phyloP scores from a whole-genome alignment of 2,888 invertebrate genomes.

The Xestoiulus laeticollis region DNA sequence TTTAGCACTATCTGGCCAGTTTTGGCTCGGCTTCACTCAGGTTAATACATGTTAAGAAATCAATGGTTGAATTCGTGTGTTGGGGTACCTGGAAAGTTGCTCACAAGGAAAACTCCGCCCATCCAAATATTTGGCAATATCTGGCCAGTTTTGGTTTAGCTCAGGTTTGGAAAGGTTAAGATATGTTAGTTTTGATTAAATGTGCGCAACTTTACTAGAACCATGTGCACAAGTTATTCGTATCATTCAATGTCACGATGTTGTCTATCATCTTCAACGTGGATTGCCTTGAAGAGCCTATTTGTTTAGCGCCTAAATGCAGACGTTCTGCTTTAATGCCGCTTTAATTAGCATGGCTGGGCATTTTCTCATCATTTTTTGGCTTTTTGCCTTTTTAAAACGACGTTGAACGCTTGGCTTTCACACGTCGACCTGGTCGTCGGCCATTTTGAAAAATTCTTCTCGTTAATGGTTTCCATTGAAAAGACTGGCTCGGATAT shows the following conservation, averaged over 20 bases:
- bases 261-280: neutral
- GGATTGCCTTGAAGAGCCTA: neutral
- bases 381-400: neutral
- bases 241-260: neutral
- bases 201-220: too few relatives aligned
- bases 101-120: too few relatives aligned
- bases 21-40: too few relatives aligned
- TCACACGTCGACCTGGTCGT: neutral
- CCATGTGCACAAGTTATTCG: neutral
- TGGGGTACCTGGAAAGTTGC: too few relatives aligned
- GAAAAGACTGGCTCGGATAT: slow-evolving; percentile 1
- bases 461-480: slow-evolving; percentile 23
- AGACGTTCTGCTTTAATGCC: neutral
- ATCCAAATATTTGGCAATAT: too few relatives aligned
- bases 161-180: too few relatives aligned
- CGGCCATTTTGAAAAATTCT: neutral
- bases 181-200: too few relatives aligned
- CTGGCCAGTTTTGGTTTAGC: too few relatives aligned
- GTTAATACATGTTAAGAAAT: too few relatives aligned
- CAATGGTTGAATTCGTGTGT: too few relatives aligned
- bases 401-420: neutral
- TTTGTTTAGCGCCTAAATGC: neutral
- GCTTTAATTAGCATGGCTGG: neutral
- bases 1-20: too few relatives aligned
- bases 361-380: neutral